Base-by-base conservation (phyloP, 2,888 invertebrate species). In the Erebia ligea region DNA sequence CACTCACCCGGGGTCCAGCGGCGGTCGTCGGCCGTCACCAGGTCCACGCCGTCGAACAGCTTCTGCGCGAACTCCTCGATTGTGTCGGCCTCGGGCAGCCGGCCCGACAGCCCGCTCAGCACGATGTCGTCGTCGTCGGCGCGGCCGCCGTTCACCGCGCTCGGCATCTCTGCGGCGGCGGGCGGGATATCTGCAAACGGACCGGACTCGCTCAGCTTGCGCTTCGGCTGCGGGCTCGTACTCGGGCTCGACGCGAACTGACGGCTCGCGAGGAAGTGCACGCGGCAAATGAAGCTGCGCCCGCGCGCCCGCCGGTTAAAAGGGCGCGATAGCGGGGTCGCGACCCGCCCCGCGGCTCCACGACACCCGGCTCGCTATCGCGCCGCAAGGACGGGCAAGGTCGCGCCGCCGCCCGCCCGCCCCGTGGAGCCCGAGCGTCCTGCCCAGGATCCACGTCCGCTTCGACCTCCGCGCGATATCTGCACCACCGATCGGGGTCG, bases 61-160 rank as follows among this genome's bases (percentile, higher is more conserved):
- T 99, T 96, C 81, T 97, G 95, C 82, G 96, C 97, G 90, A 99
- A 99, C 92, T 99, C 99, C 79, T 97, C 97, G 83, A 99, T 96
- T 88, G 94, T 96, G 80, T 96, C 95, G 76, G 97, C 98, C 91
- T 99, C 98, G 13, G 99, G 99, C 79, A 99, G 94, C 76, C 99
- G 96, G 70, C 97, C 97, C 69, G 98, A 97, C 79, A 98, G 94
- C 21, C 98, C 98, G 64, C 96, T 95, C 82, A 98, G 96, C 80
- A 97, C 97, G 80, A 98, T 94, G 79, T 96, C 96, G 75, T 96
- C 96, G 63, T 93, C 92, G 67, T 77, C 78, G 56, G 70, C 84
- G 62, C 73, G 81, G 58, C 72, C 75, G 63, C 89, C 91, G 86
- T 90, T 89, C 79, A 81, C 83, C 72, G 86, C 89, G 77, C 87